Evolutionary conservation across 2,113 vertebrate species (phyloP).

Genomic region (Leptobrachium leishanense): DNA sequence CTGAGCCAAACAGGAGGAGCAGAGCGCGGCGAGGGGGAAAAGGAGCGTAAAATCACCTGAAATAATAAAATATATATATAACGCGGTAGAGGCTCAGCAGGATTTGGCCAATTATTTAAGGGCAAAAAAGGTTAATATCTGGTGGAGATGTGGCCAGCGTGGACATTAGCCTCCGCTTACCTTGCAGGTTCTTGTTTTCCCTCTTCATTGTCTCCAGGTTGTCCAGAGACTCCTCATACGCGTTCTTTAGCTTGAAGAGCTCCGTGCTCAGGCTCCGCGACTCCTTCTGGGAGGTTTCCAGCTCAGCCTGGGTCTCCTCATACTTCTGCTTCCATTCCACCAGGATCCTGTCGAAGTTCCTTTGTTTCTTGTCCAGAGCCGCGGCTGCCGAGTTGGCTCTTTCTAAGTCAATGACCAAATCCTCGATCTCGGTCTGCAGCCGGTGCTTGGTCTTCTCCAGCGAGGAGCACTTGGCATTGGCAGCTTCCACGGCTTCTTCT

Average conservation of each 20-base stretch:
- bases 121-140: too few relatives aligned
- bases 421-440: slow-evolving; percentile 88
- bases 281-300: slow-evolving; percentile 86
- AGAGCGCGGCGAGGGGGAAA: too few relatives aligned
- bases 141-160: too few relatives aligned
- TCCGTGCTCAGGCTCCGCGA: slow-evolving; percentile 84
- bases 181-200: slow-evolving; percentile 95
- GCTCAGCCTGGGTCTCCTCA: slow-evolving; percentile 84
- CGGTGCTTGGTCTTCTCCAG: slow-evolving; percentile 92
- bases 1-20: too few relatives aligned
- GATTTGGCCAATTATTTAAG: too few relatives aligned
- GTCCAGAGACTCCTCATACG: slow-evolving; percentile 86
- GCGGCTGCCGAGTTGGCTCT: slow-evolving; percentile 78
- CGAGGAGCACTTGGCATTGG: slow-evolving; percentile 85
- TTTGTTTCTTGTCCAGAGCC: slow-evolving; percentile 88
- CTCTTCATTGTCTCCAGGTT: slow-evolving; percentile 85
- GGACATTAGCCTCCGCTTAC: slow-evolving; percentile 57
- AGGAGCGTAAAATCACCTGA: too few relatives aligned
- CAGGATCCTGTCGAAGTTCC: slow-evolving; percentile 84
- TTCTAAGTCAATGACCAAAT: slow-evolving; percentile 85
- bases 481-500: slow-evolving; percentile 80
- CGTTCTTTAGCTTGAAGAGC: slow-evolving; percentile 90
- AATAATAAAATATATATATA: too few relatives aligned
- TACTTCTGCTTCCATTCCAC: slow-evolving; percentile 86
- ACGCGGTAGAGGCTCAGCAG: too few relatives aligned